A percentile compares a stretch with the other conserved stretches of the same genome.
phyloP scores from a whole-genome alignment of 2,113 vertebrate genomes.

The Leptobrachium leishanense region DNA sequence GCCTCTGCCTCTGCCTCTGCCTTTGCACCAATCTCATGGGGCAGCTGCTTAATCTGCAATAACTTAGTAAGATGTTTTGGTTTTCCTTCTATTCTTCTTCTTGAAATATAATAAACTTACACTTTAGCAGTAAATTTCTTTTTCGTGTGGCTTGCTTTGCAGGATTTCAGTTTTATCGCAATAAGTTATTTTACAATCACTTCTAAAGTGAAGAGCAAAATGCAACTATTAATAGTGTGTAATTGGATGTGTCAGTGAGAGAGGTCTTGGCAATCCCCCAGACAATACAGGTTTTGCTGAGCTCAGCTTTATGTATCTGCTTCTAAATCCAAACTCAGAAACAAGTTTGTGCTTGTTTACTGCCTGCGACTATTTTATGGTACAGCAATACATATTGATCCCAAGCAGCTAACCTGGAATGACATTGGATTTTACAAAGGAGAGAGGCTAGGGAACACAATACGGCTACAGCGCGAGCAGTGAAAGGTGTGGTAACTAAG shows the following conservation, averaged over 20 bases:
- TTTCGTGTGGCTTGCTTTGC: background rate
- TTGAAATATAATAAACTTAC: background rate
- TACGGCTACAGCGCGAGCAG: too few species aligned
- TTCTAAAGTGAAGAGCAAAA: slow-evolving; percentile 7
- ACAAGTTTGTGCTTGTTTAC: slow-evolving; percentile 36
- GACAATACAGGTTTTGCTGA: slow-evolving; percentile 20
- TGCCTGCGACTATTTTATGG: slow-evolving; percentile 25
- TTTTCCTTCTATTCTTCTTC: background rate
- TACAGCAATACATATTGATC: slow-evolving; percentile 10
- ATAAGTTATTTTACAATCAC: background rate
- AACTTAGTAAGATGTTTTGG: background rate
- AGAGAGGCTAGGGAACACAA: background rate
- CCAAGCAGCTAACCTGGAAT: slow-evolving; percentile 1
- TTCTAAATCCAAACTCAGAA: slow-evolving; percentile 8
- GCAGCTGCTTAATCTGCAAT: background rate
- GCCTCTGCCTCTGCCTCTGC: too few species aligned
- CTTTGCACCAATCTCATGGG: background rate
- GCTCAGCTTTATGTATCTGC: slow-evolving; percentile 16
- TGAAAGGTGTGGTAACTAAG: too few species aligned
- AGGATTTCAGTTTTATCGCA: background rate
- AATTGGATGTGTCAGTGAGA: slow-evolving; percentile 21
- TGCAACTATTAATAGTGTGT: slow-evolving; percentile 28
- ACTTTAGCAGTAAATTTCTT: background rate
- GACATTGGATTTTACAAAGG: slow-evolving; percentile 21
- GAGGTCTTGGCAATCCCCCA: slow-evolving; percentile 11